These are phyloP conservation scores for Pseudomyrmex cubaensis DNA, from an alignment of 1,140 invertebrate species.

Conservation along the genomic window DNA sequence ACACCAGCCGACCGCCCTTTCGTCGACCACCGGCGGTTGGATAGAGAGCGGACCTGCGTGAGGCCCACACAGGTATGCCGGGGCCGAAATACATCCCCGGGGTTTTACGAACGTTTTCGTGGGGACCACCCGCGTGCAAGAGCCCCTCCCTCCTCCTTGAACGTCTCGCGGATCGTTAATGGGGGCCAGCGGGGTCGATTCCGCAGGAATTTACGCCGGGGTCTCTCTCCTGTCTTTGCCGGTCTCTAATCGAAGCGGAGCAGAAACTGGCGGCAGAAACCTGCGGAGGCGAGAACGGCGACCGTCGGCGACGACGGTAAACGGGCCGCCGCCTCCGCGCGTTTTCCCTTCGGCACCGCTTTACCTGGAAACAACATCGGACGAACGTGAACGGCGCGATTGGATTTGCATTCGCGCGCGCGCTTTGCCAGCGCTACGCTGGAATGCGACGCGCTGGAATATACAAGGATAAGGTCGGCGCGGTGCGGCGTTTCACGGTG, in stretches of 20 bases:
- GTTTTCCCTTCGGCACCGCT: not conserved
- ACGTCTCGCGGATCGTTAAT: conserved; percentile 6
- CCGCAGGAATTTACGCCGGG: conserved; percentile 12
- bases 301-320: not conserved
- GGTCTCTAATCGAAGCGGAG: not conserved
- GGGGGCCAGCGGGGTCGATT: not conserved
- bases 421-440: conserved; percentile 25
- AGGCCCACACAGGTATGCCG: conserved; percentile 19
- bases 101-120: not conserved
- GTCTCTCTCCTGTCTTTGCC: not conserved
- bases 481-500: conserved; percentile 10
- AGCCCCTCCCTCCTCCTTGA: not conserved
- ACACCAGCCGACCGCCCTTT: too few species aligned
- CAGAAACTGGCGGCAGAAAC: not conserved
- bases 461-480: conserved; percentile 67
- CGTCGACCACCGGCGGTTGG: conserved; percentile 18
- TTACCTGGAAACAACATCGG: conserved; percentile 39
- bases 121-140: conserved; percentile 29
- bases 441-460: conserved; percentile 67
- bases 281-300: not conserved
- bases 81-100: not conserved
- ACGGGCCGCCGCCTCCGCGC: not conserved
- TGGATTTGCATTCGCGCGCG: conserved; percentile 42
- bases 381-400: conserved; percentile 10
- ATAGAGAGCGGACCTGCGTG: not conserved